Base-by-base conservation (phyloP, 1,140 invertebrate species). In the Solen grandis region DNA sequence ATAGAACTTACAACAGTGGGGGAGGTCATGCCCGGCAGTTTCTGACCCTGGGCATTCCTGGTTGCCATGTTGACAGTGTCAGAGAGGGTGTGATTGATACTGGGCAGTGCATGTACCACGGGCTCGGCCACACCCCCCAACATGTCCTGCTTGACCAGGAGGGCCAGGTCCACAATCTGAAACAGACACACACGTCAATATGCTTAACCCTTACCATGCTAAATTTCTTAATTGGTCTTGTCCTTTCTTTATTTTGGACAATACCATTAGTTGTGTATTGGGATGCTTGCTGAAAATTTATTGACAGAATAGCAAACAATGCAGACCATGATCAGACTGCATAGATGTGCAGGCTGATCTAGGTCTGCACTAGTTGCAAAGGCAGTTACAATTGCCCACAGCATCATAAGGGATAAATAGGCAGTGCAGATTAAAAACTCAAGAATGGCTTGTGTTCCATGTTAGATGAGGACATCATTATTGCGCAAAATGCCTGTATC, bases 111-210 rank as follows among this genome's bases (percentile, higher is more conserved):
- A 36, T 81, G 85, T n/a, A 83, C 74, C 27, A 92, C 54, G 0
- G 94, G 92, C 88, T 95, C 94, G 38, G 91, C 91, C 59, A 91
- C 85, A 33, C 90, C 89, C 80, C 93, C 93, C 70, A 90, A 92
- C 81, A 92, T 92, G 84, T 95, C 94, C 84, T 94, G 94, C 75
- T 94, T 93, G 0, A 95, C 94, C 65, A 95, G 82, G n/a, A 95
- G 90, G 22, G 94, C 92, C 35, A 95, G 89, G 89, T 95, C 95
- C 70, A 95, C 92, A 74, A 92, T 86, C 90, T 92, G 81, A 19
- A 85, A 81, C 27, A 73, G 38, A 36, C 10, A 73, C 35, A 46
- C 46, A 59, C 16, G 16, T 1, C 5, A 36, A 77, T 22, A 77
- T 31, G 14, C 16, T n/a, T n/a, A 8, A 8, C 2, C 22, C 27